Percentiles rank a stretch among this genome's conserved stretches.
Evolutionary conservation across 2,888 invertebrate species (phyloP).

Genomic region (Microctonus aethiopoides): DNA sequence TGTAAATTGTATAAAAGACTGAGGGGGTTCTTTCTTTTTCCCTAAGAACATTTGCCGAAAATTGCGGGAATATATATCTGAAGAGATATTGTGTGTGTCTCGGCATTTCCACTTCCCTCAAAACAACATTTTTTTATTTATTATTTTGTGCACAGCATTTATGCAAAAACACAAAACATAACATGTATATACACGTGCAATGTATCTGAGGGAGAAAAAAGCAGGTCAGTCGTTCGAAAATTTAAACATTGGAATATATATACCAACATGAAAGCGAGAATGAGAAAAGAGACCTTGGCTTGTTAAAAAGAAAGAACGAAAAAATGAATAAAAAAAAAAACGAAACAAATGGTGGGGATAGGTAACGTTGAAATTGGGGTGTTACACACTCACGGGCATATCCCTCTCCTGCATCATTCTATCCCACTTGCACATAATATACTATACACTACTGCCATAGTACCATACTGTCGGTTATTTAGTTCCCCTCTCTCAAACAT

Average conservation of each 20-base stretch:
- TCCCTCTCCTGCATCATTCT: slow-evolving; percentile 1
- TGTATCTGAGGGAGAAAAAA: slow-evolving; percentile 40
- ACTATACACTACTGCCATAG: too few species aligned
- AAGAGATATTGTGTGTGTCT: slow-evolving; percentile 25
- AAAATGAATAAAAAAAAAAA: slow-evolving; percentile 21
- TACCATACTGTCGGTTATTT: slow-evolving; percentile 2
- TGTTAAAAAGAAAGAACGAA: neutral
- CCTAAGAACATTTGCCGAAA: slow-evolving; percentile 41
- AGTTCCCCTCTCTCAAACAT: neutral
- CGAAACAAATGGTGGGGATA: neutral
- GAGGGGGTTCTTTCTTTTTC: slow-evolving; percentile 13
- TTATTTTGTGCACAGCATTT: neutral
- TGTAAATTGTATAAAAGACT: slow-evolving; percentile 32
- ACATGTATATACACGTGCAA: neutral
- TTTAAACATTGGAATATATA: slow-evolving; percentile 42
- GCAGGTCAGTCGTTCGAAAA: slow-evolving; percentile 56
- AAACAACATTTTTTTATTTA: neutral
- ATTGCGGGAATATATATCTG: slow-evolving; percentile 49
- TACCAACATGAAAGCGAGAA: slow-evolving; percentile 33
- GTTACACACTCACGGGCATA: slow-evolving; percentile 5
- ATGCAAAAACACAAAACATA: neutral
- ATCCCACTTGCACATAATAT: slow-evolving; percentile 32
- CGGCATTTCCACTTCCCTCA: neutral
- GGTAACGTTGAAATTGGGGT: slow-evolving; percentile 7
- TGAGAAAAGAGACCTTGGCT: slow-evolving; percentile 16